These are phyloP conservation scores for Machimus rusticus DNA, from an alignment of 2,888 invertebrate genomes.

Conservation along the genomic window DNA sequence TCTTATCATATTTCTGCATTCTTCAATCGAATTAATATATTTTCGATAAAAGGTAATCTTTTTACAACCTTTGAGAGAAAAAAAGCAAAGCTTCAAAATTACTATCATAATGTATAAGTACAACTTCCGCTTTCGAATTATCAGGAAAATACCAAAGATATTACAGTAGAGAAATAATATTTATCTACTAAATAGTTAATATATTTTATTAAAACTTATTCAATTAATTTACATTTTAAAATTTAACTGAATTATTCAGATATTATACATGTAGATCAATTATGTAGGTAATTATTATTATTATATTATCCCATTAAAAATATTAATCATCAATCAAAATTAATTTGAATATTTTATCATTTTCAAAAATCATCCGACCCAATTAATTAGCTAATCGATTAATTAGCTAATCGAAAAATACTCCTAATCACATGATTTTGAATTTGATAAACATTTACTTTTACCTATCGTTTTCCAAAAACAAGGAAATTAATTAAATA, in stretches of 20 bases:
- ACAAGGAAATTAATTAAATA: no score
- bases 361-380: no score
- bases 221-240: no score
- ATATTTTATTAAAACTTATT: no score
- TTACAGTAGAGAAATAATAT: not conserved
- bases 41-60: not conserved
- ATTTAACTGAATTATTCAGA: no score
- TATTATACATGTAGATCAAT: no score
- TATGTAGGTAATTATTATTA: no score
- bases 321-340: not conserved
- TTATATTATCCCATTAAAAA: not conserved
- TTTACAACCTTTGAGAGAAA: not conserved
- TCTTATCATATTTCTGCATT: not conserved
- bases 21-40: not conserved
- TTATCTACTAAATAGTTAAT: not conserved
- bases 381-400: not conserved
- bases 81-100: no score
- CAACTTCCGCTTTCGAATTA: not conserved
- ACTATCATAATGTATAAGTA: not conserved
- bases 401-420: not conserved
- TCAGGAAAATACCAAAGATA: not conserved
- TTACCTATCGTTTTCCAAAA: no score
- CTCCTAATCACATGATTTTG: not conserved
- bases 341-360: not conserved
- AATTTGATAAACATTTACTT: not conserved